These are phyloP conservation scores for Intellagama lesueurii DNA, from an alignment of 2,797 vertebrate species.

Conservation along the genomic window DNA sequence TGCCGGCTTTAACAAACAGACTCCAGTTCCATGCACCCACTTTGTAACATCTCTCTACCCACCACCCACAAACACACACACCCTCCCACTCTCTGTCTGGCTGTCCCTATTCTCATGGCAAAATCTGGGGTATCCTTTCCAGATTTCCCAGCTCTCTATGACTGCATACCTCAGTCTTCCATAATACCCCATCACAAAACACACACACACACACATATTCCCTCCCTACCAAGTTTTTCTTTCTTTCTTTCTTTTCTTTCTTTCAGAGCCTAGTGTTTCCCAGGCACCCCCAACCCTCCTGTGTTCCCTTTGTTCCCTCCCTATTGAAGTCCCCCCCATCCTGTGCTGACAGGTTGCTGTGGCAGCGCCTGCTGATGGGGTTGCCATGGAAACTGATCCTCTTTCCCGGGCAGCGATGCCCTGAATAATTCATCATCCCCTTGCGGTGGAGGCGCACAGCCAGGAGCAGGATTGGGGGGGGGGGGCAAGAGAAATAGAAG, in stretches of 20 bases:
- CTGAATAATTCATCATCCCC: conserved; percentile 54
- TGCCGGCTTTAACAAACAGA: neutral
- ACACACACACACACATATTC: no score
- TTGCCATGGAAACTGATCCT: conserved; percentile 47
- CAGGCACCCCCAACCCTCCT: neutral
- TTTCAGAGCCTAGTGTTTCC: neutral
- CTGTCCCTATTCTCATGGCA: neutral
- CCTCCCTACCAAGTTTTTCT: neutral
- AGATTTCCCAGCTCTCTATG: conserved; percentile 19
- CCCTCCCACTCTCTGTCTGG: conserved; percentile 10
- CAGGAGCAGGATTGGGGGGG: conserved; percentile 2
- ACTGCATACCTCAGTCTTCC: neutral
- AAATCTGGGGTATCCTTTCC: neutral
- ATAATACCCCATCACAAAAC: neutral
- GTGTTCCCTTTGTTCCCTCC: neutral
- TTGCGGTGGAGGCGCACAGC: conserved; percentile 36
- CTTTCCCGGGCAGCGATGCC: conserved; percentile 31
- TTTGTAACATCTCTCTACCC: neutral
- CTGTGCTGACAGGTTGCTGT: conserved; percentile 43
- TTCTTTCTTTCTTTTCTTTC: neutral
- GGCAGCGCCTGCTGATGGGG: conserved; percentile 45
- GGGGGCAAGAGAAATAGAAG: neutral
- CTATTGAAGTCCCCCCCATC: conserved; percentile 15
- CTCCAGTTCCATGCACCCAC: neutral
- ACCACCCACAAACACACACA: neutral